These are phyloP conservation scores for Tachyglossus aculeatus DNA, from an alignment of 2,797 vertebrate species.

Conservation along the genomic window DNA sequence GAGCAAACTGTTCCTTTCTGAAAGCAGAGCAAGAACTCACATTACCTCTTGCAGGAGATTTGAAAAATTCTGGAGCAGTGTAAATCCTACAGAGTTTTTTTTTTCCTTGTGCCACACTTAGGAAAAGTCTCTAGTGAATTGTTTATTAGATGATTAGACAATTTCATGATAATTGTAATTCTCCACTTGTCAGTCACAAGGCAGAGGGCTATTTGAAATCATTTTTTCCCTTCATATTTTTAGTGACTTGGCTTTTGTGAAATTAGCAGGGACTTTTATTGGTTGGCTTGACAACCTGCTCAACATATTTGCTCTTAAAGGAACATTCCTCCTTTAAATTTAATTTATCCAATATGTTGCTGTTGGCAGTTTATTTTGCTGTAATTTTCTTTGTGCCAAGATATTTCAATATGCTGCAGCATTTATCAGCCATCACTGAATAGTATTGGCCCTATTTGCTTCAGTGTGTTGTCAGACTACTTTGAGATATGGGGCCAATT, in stretches of 20 bases:
- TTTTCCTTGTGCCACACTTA: conserved; percentile 3
- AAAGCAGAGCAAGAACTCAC: too few species aligned
- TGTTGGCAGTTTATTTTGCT: not conserved
- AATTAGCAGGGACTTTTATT: conserved; percentile 26
- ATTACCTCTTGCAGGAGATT: too few species aligned
- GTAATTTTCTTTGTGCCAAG: not conserved
- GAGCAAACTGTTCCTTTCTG: too few species aligned
- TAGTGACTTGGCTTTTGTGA: conserved; percentile 17
- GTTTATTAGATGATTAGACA: conserved; percentile 1
- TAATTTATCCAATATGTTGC: not conserved
- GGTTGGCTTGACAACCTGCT: conserved; percentile 36
- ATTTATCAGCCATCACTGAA: not conserved
- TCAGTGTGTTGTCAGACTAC: conserved; percentile 5
- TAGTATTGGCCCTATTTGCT: not conserved
- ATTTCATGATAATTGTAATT: conserved; percentile 20
- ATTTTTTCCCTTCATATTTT: conserved; percentile 32
- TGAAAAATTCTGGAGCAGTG: too few species aligned
- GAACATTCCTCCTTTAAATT: conserved; percentile 19
- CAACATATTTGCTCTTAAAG: not conserved
- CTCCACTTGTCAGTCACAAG: conserved; percentile 12
- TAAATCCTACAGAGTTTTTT: not conserved
- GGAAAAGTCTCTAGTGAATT: conserved; percentile 9
- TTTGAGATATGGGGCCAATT: not conserved
- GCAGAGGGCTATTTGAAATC: not conserved
- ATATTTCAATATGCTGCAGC: not conserved